Percentiles rank a stretch among this genome's conserved stretches.
Conservation (phyloP, 2,888 invertebrate species). For the Campaea margaritaria region DNA sequence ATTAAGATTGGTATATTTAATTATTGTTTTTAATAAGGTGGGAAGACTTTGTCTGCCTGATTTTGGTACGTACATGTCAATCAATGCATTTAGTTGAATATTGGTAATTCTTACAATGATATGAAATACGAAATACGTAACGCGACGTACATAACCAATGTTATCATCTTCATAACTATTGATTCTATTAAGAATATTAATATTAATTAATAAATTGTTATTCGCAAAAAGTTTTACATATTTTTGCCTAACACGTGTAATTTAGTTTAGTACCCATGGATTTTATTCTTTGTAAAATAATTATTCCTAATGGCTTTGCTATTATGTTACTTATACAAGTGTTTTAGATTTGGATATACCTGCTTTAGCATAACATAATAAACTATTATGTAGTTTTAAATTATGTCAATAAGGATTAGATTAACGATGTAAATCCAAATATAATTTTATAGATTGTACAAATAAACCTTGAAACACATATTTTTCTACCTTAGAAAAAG, state of each 20-base stretch:
- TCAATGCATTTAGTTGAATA: neutral
- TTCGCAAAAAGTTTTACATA: too few species aligned
- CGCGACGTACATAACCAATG: too few species aligned
- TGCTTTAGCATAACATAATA: conserved; percentile 26
- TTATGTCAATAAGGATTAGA: conserved; percentile 19
- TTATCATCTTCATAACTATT: too few species aligned
- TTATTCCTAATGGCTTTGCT: neutral
- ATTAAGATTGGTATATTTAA: conserved; percentile 49
- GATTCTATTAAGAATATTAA: too few species aligned
- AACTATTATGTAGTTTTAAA: conserved; percentile 5
- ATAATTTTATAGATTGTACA: conserved; percentile 25
- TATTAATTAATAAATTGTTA: too few species aligned
- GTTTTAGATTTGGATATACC: conserved; percentile 26
- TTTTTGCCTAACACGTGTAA: too few species aligned
- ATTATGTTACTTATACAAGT: conserved; percentile 7
- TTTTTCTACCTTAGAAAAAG: conserved; percentile 5
- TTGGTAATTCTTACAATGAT: too few species aligned
- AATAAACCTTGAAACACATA: conserved; percentile 30
- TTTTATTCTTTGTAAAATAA: conserved; percentile 5
- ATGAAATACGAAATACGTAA: too few species aligned
- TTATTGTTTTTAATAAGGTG: conserved; percentile 14
- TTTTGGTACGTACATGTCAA: neutral
- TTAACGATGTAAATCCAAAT: conserved; percentile 25
- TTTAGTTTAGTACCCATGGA: neutral
- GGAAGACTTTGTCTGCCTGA: neutral